phyloP scores from a whole-genome alignment of 2,888 invertebrate species.

The Parelbella ahira region DNA sequence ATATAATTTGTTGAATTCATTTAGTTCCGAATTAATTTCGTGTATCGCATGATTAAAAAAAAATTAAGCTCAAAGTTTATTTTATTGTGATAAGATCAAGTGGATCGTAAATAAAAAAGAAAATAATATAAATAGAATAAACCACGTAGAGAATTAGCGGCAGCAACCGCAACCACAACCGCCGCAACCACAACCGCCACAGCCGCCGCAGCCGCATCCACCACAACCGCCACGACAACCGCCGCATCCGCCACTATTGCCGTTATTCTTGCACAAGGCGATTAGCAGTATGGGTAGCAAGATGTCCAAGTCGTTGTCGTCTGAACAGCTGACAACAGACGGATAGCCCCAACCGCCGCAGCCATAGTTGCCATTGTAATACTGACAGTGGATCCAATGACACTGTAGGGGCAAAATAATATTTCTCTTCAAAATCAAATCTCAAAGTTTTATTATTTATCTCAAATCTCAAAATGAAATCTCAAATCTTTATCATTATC shows the following conservation, averaged over 20 bases:
- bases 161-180: not conserved
- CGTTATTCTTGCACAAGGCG: slow-evolving; percentile 33
- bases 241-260: slow-evolving; percentile 31
- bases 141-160: too few species aligned
- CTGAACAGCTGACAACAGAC: slow-evolving; percentile 25
- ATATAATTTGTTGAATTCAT: too few species aligned
- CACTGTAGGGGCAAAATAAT: slow-evolving; percentile 33
- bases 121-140: too few species aligned
- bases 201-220: slow-evolving; percentile 33
- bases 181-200: slow-evolving; percentile 13
- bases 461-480: too few species aligned
- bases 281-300: slow-evolving; percentile 46
- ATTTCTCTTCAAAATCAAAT: too few species aligned
- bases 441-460: too few species aligned
- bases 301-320: slow-evolving; percentile 40
- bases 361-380: slow-evolving; percentile 31
- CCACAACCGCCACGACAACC: slow-evolving; percentile 28
- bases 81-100: too few species aligned
- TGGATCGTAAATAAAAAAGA: too few species aligned
- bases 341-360: slow-evolving; percentile 18
- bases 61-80: too few species aligned
- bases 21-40: too few species aligned
- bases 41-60: too few species aligned
- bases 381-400: slow-evolving; percentile 44
- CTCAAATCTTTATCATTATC: too few species aligned